phyloP scores from a whole-genome alignment of 2,797 vertebrate genomes.

The Xerus rutilus region DNA sequence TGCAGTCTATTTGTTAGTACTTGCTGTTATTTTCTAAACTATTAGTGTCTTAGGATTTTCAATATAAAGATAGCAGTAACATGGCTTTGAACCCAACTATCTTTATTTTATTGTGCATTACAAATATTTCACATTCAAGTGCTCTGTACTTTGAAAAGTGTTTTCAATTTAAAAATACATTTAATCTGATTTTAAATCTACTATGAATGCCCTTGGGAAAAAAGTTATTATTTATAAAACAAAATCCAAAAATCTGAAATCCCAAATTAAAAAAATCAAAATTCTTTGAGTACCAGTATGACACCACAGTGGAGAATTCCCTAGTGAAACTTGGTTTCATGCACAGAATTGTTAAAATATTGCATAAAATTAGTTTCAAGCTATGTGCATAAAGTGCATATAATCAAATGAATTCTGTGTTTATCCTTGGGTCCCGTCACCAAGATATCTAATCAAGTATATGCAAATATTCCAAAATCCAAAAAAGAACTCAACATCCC shows the following conservation, averaged over 20 bases:
- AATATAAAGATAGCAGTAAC: not conserved
- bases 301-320: not conserved
- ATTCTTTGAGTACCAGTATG: not conserved
- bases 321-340: not conserved
- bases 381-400: not conserved
- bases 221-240: not conserved
- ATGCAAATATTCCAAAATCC: not conserved
- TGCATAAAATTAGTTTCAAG: not conserved
- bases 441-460: not conserved
- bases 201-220: not conserved
- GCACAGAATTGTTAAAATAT: not conserved
- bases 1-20: not conserved
- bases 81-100: not conserved
- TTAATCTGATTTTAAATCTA: conserved; percentile 44
- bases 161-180: conserved; percentile 20
- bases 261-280: not conserved
- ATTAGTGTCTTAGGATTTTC: not conserved
- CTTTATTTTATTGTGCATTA: not conserved
- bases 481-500: not conserved
- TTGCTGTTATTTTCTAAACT: not conserved
- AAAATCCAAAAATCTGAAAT: not conserved
- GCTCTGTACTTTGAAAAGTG: not conserved
- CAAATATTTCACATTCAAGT: not conserved
- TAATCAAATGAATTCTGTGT: not conserved
- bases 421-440: not conserved